Evolutionary conservation across 2,888 invertebrate species (phyloP), one percentile per base, ranked within the genome.

Genomic region (Odontothrips loti): DNA sequence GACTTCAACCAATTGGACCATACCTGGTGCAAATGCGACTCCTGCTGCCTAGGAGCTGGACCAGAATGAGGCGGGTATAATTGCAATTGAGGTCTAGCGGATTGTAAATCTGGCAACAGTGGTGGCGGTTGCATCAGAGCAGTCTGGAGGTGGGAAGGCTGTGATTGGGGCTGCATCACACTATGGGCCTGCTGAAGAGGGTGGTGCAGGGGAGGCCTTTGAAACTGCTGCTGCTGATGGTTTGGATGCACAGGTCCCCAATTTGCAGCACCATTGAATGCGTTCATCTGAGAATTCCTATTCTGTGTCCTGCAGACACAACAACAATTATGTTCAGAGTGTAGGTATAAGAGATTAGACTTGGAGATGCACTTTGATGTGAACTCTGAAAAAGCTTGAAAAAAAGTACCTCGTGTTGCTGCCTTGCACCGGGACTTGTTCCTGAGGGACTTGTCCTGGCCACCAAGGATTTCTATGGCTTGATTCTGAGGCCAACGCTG

Each of bases 161-260:
- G 34, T 6, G 58, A 58, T 58, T 58, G 58, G n/a, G 11, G 6
- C n/a, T 75, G 68, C 1, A 27, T 75, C 12, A 12, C 68, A 75
- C 10, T 75, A 27, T 12, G n/a, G 15, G 23, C 11, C 68, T 75
- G 68, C 27, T 75, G 68, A 11, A 75, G 23, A 27, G 1, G 23
- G 15, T 51, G 9, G 9, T 58, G 58, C 17, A 17, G 27, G 27
- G 27, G 23, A 10, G 68, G 68, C 23, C 68, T 23, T 12, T 75
- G 68, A 75, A 84, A 20, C 86, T 87, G 83, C 87, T 88, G 81
- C 84, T 88, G 83, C 85, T 89, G 84, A 87, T 51, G 68, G 23
- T 27, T 75, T 23, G 68, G 68, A 75, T 23, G 68, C 27, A 75
- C 23, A 12, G 68, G 27, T 12, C 68, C 68, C 68, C 68, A 75